These are phyloP conservation scores for Caerostris darwini DNA, from an alignment of 1,140 invertebrate species.

Conservation along the genomic window DNA sequence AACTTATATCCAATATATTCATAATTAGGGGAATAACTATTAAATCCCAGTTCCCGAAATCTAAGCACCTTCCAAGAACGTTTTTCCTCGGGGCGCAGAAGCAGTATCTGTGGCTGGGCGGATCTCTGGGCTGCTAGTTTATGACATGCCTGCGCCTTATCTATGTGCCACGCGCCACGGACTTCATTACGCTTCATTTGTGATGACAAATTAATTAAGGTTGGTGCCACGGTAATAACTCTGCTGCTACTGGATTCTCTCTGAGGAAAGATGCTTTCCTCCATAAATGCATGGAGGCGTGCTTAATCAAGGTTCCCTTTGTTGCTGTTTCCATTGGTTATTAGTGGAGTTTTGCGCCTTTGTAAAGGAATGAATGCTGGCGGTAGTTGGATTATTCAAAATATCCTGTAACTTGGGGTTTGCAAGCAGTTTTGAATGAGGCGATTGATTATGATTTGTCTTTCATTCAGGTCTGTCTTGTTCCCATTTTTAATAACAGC, in stretches of 20 bases:
- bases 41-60: not conserved
- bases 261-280: too few relatives aligned
- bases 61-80: too few relatives aligned
- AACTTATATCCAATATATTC: not conserved
- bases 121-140: not conserved
- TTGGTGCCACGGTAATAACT: not conserved
- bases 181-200: not conserved
- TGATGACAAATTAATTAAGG: not conserved
- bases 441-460: too few relatives aligned
- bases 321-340: not conserved
- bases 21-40: not conserved
- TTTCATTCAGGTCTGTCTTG: too few relatives aligned
- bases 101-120: not conserved
- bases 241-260: not conserved
- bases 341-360: not conserved
- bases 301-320: not conserved
- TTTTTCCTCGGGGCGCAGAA: not conserved
- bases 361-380: not conserved
- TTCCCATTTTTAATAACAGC: too few relatives aligned
- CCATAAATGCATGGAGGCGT: too few relatives aligned
- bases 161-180: not conserved
- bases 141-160: not conserved
- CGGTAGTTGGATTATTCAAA: not conserved
- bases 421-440: too few relatives aligned
- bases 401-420: not conserved